Conservation (phyloP, 92 coral and sea anemone species). For the Phymanthus crucifer region DNA sequence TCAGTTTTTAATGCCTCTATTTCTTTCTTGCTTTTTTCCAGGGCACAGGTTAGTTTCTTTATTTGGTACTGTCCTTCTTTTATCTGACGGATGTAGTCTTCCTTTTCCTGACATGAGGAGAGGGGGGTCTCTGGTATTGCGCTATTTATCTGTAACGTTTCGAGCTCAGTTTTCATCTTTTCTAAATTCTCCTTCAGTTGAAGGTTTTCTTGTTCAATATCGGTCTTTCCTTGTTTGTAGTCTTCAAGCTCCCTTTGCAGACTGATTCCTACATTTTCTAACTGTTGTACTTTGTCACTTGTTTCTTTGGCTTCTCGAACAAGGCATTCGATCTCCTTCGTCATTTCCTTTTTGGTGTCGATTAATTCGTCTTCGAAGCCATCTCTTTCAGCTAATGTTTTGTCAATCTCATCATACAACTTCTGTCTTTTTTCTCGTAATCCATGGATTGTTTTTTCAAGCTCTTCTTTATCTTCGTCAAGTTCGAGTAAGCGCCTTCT, state of each 20-base stretch:
- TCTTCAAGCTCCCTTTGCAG: conserved; percentile 51
- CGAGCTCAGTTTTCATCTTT: conserved; percentile 19
- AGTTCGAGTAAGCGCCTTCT: conserved; percentile 54
- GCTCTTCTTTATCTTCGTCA: conserved; percentile 78
- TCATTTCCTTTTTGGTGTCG: conserved; percentile 46
- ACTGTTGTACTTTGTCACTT: conserved; percentile 39
- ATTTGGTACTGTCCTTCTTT: conserved; percentile 22
- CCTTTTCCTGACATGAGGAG: conserved; percentile 2
- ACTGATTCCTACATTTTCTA: conserved; percentile 21
- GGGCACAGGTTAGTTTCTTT: conserved; percentile 25
- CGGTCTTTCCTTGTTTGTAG: conserved; percentile 39
- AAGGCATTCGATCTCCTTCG: conserved; percentile 26
- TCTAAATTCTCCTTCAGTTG: conserved; percentile 41
- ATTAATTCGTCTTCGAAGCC: conserved; percentile 69
- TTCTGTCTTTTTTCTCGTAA: conserved; percentile 69
- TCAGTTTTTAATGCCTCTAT: conserved; percentile 9
- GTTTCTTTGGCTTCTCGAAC: conserved; percentile 18
- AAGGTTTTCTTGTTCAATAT: conserved; percentile 27
- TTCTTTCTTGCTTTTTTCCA: conserved; percentile 37
- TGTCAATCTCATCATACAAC: conserved; percentile 65
- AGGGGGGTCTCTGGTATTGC: neutral
- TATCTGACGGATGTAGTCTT: conserved; percentile 5
- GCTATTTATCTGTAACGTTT: neutral
- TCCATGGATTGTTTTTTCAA: conserved; percentile 73
- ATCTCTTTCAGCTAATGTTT: conserved; percentile 71